Evolutionary conservation across 2,888 invertebrate species (phyloP).

Genomic region (Patella pellucida): DNA sequence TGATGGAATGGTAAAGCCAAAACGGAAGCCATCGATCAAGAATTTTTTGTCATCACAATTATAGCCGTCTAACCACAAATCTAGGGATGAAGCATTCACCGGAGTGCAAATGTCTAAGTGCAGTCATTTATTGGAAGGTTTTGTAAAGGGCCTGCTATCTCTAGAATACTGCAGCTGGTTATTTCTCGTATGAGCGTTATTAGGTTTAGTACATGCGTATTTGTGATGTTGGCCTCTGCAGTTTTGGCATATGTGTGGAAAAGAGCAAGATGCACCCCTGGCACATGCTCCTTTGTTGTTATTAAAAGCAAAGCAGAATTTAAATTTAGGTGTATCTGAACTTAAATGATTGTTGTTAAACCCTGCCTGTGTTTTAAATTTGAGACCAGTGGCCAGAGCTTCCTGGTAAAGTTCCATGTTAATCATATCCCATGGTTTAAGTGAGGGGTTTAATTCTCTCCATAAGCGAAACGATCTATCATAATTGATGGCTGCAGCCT

Average conservation of each 20-base stretch:
- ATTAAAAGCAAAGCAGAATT: background rate
- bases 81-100: background rate
- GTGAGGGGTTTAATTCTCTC: background rate
- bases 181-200: background rate
- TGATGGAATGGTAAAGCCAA: background rate
- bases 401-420: background rate
- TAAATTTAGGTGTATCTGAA: background rate
- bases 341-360: background rate
- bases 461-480: background rate
- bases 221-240: background rate
- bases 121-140: background rate
- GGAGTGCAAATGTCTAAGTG: background rate
- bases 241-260: background rate
- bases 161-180: background rate
- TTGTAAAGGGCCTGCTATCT: background rate
- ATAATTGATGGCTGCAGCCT: background rate
- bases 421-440: background rate
- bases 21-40: slow-evolving; percentile 12
- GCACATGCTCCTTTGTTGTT: background rate
- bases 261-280: background rate
- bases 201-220: background rate
- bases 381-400: background rate
- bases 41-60: background rate
- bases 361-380: background rate
- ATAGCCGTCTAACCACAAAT: background rate